Conservation (phyloP, 2,888 invertebrate species). For the Apamea crenata region DNA sequence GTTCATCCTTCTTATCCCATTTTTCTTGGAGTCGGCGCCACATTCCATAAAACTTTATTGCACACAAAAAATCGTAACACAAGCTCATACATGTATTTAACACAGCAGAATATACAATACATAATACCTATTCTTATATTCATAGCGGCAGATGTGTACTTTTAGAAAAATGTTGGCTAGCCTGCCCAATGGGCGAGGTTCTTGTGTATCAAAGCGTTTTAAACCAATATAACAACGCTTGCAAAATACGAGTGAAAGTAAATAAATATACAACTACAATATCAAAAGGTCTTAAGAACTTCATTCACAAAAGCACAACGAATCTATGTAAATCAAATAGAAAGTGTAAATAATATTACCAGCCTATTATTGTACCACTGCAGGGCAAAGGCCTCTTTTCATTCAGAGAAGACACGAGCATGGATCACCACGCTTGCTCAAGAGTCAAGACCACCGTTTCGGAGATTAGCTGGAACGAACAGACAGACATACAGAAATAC, state of each 20-base stretch:
- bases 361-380: not conserved
- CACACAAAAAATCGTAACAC: not conserved
- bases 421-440: not conserved
- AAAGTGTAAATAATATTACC: conserved; percentile 43
- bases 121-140: not conserved
- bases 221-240: conserved; percentile 20
- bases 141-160: not conserved
- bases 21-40: not conserved
- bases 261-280: conserved; percentile 23
- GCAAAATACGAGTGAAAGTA: conserved; percentile 48
- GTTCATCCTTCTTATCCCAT: not conserved
- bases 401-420: not conserved
- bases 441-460: not conserved
- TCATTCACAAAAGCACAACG: conserved; percentile 47
- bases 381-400: not conserved
- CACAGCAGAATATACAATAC: not conserved
- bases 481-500: no score
- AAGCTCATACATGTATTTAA: not conserved
- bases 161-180: not conserved
- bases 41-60: not conserved
- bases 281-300: conserved; percentile 36
- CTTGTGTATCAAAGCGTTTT: not conserved
- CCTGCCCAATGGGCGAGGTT: not conserved
- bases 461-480: no score
- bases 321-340: conserved; percentile 57